Evolutionary conservation across 2,113 vertebrate genomes (phyloP).

Genomic region (Podarcis cretensis): DNA sequence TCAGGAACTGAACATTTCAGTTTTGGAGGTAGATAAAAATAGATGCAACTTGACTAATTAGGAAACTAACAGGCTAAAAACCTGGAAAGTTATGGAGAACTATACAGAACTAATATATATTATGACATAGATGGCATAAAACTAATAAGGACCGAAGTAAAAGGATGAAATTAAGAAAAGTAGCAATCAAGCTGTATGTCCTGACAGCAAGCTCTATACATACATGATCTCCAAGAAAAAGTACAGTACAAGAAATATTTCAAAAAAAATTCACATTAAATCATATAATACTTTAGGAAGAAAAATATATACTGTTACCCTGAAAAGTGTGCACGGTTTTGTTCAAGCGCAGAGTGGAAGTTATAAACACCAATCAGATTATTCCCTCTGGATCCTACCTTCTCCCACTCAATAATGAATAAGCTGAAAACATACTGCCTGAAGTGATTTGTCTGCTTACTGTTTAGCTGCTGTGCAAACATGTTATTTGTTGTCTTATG

Average conservation of each 20-base stretch:
- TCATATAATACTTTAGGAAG: not conserved
- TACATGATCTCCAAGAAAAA: not conserved
- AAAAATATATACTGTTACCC: not conserved
- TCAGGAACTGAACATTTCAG: not conserved
- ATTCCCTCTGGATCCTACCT: not conserved
- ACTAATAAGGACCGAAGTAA: too few species aligned
- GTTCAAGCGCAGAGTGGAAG: not conserved
- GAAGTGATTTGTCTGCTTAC: not conserved
- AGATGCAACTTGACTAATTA: not conserved
- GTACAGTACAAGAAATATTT: not conserved
- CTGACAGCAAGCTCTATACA: not conserved
- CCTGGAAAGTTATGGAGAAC: not conserved
- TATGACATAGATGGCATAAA: not conserved
- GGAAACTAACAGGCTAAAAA: not conserved
- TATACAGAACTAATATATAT: not conserved
- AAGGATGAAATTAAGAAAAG: not conserved
- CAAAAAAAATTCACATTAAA: not conserved
- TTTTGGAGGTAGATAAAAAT: not conserved
- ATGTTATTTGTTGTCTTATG: not conserved
- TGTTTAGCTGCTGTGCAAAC: not conserved
- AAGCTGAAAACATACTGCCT: too few species aligned
- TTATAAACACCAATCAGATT: not conserved
- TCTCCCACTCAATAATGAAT: not conserved
- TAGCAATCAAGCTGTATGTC: not conserved
- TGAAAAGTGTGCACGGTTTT: not conserved